A percentile compares a stretch with the other conserved stretches of the same genome.
Evolutionary conservation across 2,888 invertebrate species (phyloP).

Genomic region (Anthoptus insignis): DNA sequence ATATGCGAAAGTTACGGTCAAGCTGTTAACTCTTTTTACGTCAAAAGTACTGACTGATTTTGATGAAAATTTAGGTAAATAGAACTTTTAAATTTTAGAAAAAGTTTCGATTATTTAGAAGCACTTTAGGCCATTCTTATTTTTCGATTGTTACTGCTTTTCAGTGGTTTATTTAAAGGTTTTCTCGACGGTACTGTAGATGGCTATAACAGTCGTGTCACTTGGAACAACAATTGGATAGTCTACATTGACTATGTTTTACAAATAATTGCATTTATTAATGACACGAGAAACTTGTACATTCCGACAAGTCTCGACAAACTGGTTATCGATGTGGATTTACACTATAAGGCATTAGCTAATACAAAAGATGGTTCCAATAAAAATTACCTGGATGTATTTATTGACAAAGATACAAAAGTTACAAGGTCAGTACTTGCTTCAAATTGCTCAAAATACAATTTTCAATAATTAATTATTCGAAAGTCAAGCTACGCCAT

Average conservation of each 20-base stretch:
- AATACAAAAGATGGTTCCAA: neutral
- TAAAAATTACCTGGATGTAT: slow-evolving; percentile 2
- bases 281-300: slow-evolving; percentile 22
- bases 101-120: neutral
- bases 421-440: slow-evolving; percentile 20
- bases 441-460: no score
- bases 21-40: no score
- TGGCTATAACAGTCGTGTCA: slow-evolving; percentile 4
- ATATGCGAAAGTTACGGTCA: no score
- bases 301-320: slow-evolving; percentile 6
- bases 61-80: no score
- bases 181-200: slow-evolving; percentile 9
- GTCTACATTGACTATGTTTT: slow-evolving; percentile 23
- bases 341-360: slow-evolving; percentile 7
- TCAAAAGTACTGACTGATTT: no score
- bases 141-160: no score
- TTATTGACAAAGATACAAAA: slow-evolving; percentile 10
- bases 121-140: no score
- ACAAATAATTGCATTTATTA: neutral
- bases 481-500: no score
- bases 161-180: slow-evolving; percentile 27
- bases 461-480: no score
- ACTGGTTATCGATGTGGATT: slow-evolving; percentile 11
- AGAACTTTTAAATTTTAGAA: no score
- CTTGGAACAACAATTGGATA: slow-evolving; percentile 25